Percentiles rank a stretch among this genome's conserved stretches.
phyloP scores from a whole-genome alignment of 2,797 vertebrate genomes.

The Rhinogobio ventralis region DNA sequence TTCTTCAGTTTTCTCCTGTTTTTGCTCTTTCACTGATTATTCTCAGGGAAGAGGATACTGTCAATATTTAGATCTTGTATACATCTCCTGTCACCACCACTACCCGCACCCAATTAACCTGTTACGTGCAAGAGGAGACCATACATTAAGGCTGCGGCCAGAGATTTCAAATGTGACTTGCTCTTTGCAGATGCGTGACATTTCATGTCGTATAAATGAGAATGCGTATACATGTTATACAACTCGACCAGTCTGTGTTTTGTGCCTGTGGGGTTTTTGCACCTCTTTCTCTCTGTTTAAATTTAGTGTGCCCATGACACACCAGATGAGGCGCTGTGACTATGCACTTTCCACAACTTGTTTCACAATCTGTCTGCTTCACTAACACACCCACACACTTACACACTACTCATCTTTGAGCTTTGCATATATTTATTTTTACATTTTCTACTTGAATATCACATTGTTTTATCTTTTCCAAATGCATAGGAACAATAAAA shows the following conservation, averaged over 20 bases:
- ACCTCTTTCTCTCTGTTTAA: conserved; percentile 68
- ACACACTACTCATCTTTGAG: conserved; percentile 15
- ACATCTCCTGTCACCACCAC: not conserved
- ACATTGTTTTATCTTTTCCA: conserved; percentile 1
- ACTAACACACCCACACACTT: conserved; percentile 17
- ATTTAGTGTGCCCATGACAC: conserved; percentile 69
- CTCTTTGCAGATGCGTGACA: not conserved
- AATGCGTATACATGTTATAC: conserved; percentile 16
- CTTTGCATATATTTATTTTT: not conserved
- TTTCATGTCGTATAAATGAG: not conserved
- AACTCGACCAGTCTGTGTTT: conserved; percentile 51
- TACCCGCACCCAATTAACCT: not conserved
- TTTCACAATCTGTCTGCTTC: conserved; percentile 64
- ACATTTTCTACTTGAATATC: conserved; percentile 9
- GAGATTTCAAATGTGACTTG: conserved; percentile 5
- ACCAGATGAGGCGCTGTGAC: conserved; percentile 63
- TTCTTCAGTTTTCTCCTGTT: not conserved
- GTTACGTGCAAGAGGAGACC: not conserved
- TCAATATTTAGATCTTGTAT: not conserved
- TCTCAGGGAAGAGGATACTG: not conserved
- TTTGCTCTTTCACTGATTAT: not conserved
- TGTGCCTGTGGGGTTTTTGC: conserved; percentile 61
- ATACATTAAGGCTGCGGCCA: not conserved
- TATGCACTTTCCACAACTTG: conserved; percentile 66
- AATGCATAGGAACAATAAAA: not conserved